phyloP scores from a whole-genome alignment of 2,113 vertebrate species.

The Climacteris rufus region DNA sequence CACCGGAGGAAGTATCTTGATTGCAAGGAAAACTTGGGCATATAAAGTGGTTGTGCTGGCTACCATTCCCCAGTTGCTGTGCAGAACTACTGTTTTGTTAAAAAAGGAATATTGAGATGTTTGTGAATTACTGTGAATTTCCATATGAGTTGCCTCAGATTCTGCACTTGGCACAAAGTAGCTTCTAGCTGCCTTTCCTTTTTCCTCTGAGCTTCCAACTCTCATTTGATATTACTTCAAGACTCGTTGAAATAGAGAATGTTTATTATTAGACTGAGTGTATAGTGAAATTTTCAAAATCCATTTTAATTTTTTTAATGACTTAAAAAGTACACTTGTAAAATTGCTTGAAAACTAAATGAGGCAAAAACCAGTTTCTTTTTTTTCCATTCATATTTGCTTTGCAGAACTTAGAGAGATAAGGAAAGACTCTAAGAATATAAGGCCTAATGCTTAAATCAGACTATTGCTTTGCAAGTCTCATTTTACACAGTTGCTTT shows the following conservation, averaged over 20 bases:
- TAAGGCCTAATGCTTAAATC: background rate
- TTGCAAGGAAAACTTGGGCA: background rate
- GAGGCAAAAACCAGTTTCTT: background rate
- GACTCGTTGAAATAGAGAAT: background rate
- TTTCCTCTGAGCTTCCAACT: background rate
- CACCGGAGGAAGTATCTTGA: background rate
- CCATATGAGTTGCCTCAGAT: background rate
- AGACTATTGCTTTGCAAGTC: background rate
- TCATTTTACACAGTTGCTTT: background rate
- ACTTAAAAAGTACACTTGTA: background rate
- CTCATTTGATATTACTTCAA: background rate
- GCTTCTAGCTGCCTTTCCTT: background rate
- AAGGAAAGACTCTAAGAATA: background rate
- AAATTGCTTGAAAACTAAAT: background rate
- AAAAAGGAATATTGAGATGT: background rate
- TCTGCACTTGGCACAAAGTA: background rate
- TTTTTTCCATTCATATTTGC: background rate
- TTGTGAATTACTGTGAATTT: slow-evolving; percentile 8
- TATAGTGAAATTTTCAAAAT: background rate
- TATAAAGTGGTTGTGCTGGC: background rate
- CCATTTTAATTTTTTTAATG: background rate
- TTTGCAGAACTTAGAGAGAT: background rate
- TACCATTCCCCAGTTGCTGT: background rate
- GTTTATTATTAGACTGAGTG: background rate
- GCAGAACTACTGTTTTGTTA: background rate